phyloP scores from a whole-genome alignment of 2,888 invertebrate species.

The Eupithecia subfuscata region DNA sequence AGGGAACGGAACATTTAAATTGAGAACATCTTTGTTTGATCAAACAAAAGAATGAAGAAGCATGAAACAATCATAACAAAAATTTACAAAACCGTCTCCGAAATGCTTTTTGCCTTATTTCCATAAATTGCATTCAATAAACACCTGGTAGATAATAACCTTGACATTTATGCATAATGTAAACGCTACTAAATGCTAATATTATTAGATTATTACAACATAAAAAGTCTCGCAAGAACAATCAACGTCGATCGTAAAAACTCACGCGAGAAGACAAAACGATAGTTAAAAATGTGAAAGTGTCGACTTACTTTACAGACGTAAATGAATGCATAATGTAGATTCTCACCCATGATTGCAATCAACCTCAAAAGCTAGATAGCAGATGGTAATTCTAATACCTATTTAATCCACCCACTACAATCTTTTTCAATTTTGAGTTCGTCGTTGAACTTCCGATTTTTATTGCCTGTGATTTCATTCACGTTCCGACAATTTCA shows the following conservation, averaged over 20 bases:
- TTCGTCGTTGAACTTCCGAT: not conserved
- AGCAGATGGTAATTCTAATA: slow-evolving; percentile 15
- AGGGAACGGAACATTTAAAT: slow-evolving; percentile 23
- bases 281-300: slow-evolving; percentile 27
- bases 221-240: slow-evolving; percentile 15
- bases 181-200: slow-evolving; percentile 8
- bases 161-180: slow-evolving; percentile 16
- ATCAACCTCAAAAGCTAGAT: slow-evolving; percentile 17
- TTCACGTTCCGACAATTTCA: slow-evolving; percentile 5
- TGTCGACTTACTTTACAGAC: slow-evolving; percentile 6
- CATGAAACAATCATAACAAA: not conserved
- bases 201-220: slow-evolving; percentile 6
- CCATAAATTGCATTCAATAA: slow-evolving; percentile 3
- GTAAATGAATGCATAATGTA: not conserved
- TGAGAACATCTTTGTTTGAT: not conserved
- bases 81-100: not conserved
- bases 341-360: slow-evolving; percentile 14
- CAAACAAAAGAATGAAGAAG: not conserved
- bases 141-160: slow-evolving; percentile 5
- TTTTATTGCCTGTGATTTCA: slow-evolving; percentile 1
- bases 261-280: slow-evolving; percentile 20
- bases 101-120: not conserved
- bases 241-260: slow-evolving; percentile 18
- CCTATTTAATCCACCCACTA: not conserved
- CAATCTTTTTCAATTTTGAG: not conserved